A percentile compares a stretch with the other conserved stretches of the same genome.
phyloP scores from a whole-genome alignment of 2,888 invertebrate species.

The Dryobota labecula region DNA sequence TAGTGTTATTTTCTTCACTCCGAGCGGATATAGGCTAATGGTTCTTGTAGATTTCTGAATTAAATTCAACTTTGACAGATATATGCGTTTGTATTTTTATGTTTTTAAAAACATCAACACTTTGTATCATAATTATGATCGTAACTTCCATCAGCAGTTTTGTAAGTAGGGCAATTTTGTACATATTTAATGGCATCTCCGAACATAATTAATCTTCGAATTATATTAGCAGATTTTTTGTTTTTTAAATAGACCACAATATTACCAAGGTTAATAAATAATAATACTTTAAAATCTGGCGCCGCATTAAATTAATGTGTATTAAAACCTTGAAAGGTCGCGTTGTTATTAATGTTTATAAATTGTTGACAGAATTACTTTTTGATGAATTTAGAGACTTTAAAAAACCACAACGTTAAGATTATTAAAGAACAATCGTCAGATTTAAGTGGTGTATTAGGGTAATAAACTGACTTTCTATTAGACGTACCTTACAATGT shows the following conservation, averaged over 20 bases:
- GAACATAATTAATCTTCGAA: constrained; percentile 22
- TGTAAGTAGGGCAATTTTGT: constrained; percentile 36
- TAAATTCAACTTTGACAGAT: constrained; percentile 23
- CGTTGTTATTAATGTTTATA: constrained; percentile 34
- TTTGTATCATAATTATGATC: constrained; percentile 7
- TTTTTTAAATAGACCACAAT: too few relatives aligned
- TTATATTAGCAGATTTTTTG: constrained; percentile 31
- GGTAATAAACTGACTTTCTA: background rate
- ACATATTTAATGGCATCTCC: constrained; percentile 14
- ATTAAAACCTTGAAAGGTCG: constrained; percentile 53
- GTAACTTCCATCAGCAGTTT: background rate
- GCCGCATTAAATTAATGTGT: constrained; percentile 37
- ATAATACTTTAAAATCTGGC: constrained; percentile 51
- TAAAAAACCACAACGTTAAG: background rate
- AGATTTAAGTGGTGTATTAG: background rate
- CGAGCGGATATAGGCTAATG: constrained; percentile 22
- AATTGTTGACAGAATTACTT: constrained; percentile 20
- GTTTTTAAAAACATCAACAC: constrained; percentile 24
- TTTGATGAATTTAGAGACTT: constrained; percentile 13
- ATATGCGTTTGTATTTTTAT: constrained; percentile 15
- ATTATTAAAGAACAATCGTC: background rate
- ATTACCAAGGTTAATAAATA: constrained; percentile 52
- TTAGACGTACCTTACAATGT: background rate
- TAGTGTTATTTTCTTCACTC: constrained; percentile 39
- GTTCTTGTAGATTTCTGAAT: constrained; percentile 14